Percentiles rank a stretch among this genome's conserved stretches.
Conservation (phyloP, 37 sponge, comb jelly and placozoan genomes). For the Hormiphora californensis region DNA sequence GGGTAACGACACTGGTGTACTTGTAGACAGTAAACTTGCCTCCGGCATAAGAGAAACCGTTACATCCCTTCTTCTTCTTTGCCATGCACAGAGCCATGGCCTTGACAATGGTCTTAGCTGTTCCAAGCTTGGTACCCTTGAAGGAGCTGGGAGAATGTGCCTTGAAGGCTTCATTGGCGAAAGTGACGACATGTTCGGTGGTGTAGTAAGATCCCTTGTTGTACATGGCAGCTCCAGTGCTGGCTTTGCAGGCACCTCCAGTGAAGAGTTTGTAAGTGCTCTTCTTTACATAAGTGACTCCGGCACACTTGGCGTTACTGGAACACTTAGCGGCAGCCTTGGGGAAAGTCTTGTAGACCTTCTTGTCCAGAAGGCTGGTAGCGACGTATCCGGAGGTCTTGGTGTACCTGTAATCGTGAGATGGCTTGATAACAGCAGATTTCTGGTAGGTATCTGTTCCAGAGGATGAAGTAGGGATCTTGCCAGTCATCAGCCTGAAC, state of each 20-base stretch:
- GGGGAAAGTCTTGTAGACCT: neutral
- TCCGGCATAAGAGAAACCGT: neutral
- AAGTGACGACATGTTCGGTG: neutral
- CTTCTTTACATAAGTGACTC: neutral
- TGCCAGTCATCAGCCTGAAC: neutral
- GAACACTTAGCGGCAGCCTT: neutral
- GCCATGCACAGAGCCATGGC: neutral
- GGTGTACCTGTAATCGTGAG: neutral
- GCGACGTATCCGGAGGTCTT: neutral
- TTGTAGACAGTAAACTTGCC: neutral
- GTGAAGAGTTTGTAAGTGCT: neutral
- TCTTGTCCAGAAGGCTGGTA: neutral
- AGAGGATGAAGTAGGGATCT: too few relatives aligned
- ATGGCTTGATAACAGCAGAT: too few relatives aligned
- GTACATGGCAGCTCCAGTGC: neutral
- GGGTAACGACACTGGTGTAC: neutral
- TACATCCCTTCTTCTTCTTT: slow-evolving; percentile 6
- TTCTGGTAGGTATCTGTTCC: too few relatives aligned
- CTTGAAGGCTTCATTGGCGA: neutral
- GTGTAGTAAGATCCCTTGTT: neutral
- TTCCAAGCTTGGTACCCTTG: slow-evolving; percentile 2
- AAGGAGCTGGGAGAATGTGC: neutral
- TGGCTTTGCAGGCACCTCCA: neutral
- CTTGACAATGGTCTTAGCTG: neutral
- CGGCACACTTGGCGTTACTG: neutral